Base-by-base conservation (phyloP, 2,113 vertebrate genomes). In the Emydura subglobosa region DNA sequence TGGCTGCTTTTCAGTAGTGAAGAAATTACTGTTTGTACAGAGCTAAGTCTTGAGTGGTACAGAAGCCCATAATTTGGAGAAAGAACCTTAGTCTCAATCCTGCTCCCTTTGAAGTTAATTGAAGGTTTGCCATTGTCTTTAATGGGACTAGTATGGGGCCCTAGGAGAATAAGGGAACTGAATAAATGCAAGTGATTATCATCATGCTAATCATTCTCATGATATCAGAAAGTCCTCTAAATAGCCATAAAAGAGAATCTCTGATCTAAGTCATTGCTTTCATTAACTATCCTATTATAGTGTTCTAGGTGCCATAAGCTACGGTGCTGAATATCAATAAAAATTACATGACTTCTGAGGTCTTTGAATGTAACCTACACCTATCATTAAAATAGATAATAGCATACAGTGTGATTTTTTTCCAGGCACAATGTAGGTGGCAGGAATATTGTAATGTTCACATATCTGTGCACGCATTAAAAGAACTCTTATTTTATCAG, bases 281-380 rank as follows among this genome's bases (percentile, higher is more conserved):
- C 86, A 94, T 96, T 94, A 96, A 47, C 83, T 91, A 94, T 93
- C 92, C 91, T 96, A 95, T 90, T 93, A 96, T 96, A 91, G 61
- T 89, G 82, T 95, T 95, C 61, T 87, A 84, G 68, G 27, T 94
- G 83, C 89, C 85, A 94, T 22, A 95, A 97, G 65, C 51, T 91
- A 88, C 87, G 93, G 27, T 79, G 59, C 34, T 72, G 90, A 88
- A 68, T 88, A 92, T 87, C 92, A 97, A 92, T 96, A 92, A 76
- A 92, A 94, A 53, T 21, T 44, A 65, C 85, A 91, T 96, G 96
- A 95, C 79, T 85, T 50, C 89, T 90, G 92, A 87, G 27, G 81
- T 65, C 91, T 96, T 95, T 94, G 87, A 76, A 88, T 95, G 86
- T 95, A 79, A 88, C 87, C 50, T 95, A 94, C 10, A 54, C 55